Evolutionary conservation across 1,140 invertebrate species (phyloP), one percentile per base, ranked within the genome.

Genomic region (Papilio machaon): DNA sequence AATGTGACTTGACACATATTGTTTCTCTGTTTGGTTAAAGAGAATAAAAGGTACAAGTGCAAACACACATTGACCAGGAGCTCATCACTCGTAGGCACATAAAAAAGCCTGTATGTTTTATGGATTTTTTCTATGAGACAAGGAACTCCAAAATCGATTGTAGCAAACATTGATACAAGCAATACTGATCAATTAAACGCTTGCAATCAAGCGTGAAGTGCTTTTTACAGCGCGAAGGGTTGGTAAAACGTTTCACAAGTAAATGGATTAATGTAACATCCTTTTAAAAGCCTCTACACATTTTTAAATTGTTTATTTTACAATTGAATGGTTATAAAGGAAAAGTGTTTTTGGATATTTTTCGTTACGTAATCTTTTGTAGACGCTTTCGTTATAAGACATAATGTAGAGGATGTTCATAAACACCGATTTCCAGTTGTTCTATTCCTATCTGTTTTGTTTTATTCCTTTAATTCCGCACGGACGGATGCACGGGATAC

Each of bases 131-230:
- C 54, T 58, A 58, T 58, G n/a, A 17, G 49, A 15, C 13, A 35
- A 30, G 74, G 46, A 76, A 23, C 74, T 19, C 46, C 30, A 54
- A 76, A 76, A 76, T 6, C 13, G 19, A n/a, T n/a, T 76, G 52
- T 67, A 60, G 38, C 52, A 75, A 75, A 80, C 43, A 52, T 64
- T 46, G 64, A 81, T 81, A 38, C 49, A 80, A 35, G 73, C 80
- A 64, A 30, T 64, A 38, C 15, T 35, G 74, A 73, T 70, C 74
- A 52, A 76, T 76, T 76, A 52, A 60, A 70, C 17, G 35, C 52
- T 35, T 23, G 46, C 13, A 80, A 85, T 85, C 79, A 79, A 75
- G 73, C 80, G 64, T 83, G 38, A 77, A 82, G 80, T 80, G 46
- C 30, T 67, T 82, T 85, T 78, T 81, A 75, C 73, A 73, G 58